Percentiles rank a stretch among this genome's conserved stretches.
These are phyloP conservation scores for Lordiphosa stackelbergi DNA, from an alignment of 1,140 invertebrate genomes.

Conservation along the genomic window DNA sequence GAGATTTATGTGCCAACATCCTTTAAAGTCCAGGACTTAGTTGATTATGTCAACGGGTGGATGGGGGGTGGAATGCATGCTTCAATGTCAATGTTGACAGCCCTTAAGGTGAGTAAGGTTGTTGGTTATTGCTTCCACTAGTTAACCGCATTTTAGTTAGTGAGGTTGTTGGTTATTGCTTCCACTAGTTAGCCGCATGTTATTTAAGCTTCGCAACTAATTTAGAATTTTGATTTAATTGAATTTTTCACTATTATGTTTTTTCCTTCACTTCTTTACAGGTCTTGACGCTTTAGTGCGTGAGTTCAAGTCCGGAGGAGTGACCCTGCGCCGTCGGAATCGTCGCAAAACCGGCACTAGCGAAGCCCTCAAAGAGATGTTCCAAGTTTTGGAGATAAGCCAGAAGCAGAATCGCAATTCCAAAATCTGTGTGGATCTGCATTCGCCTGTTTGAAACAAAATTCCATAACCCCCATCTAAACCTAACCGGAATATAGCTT, in stretches of 20 bases:
- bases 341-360: conserved; percentile 65
- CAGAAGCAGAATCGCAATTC: conserved; percentile 76
- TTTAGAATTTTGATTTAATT: conserved; percentile 3
- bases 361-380: conserved; percentile 75
- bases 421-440: conserved; percentile 67
- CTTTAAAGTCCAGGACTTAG: conserved; percentile 47
- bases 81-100: conserved; percentile 8
- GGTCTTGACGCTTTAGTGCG: conserved; percentile 77
- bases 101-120: conserved; percentile 40
- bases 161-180: conserved; percentile 11
- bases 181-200: conserved; percentile 55
- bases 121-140: conserved; percentile 16
- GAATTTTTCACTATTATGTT: not conserved
- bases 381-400: conserved; percentile 74
- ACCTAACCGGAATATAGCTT: not conserved
- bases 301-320: conserved; percentile 73
- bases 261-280: conserved; percentile 24
- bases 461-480: conserved; percentile 1
- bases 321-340: conserved; percentile 68
- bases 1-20: conserved; percentile 49
- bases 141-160: conserved; percentile 53
- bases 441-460: conserved; percentile 34
- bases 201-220: conserved; percentile 28
- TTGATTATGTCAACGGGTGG: conserved; percentile 11
- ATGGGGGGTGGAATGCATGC: not conserved